Evolutionary conservation across 2,888 invertebrate genomes (phyloP), one percentile per base, ranked within the genome.

Genomic region (Caenorhabditis macrosperma): DNA sequence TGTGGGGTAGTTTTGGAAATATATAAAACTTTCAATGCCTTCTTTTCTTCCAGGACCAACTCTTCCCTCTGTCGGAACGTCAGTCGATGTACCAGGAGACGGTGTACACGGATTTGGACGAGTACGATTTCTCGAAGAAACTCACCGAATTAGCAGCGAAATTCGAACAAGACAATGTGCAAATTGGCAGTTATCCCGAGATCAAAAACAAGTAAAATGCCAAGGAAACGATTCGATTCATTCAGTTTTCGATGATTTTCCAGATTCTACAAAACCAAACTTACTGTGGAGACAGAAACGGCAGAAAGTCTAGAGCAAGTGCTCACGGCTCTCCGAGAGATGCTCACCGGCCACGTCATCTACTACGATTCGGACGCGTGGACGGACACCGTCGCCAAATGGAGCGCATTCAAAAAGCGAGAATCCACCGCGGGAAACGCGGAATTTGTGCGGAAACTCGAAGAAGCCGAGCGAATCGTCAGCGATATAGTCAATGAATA

Each of bases 121-220:
- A 92, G 68, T 89, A 91, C 50, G 87, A 90, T 17, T 91, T 92
- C 44, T 92, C 93, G 1, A 86, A 90, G 82, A 87, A 90, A 24
- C 86, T 93, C 48, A 92, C 92, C 79, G 86, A 74, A 12, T 26
- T 92, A 2, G 92, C 92, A 20, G 89, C 91, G 22, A 90, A 91
- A 74, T 93, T 91, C 88, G 91, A 91, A 55, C 88, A 91, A 4
- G 84, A 87, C 1, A 64, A 48, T 54, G 93, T 93, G 24, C 91
- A 91, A 24, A 92, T 93, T 85, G 93, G 93, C n/a, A 93, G 93
- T 26, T 93, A 93, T 88, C 93, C 93, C 17, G 91, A 91, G 26
- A 86, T 92, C 67, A 91, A 91, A 71, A 92, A 92, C 87, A 91
- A 91, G 91, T 92, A n/a, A n/a, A n/a, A n/a, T n/a, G n/a, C n/a